These are phyloP conservation scores for Eospalax fontanierii DNA, from an alignment of 2,797 vertebrate genomes.

Conservation along the genomic window DNA sequence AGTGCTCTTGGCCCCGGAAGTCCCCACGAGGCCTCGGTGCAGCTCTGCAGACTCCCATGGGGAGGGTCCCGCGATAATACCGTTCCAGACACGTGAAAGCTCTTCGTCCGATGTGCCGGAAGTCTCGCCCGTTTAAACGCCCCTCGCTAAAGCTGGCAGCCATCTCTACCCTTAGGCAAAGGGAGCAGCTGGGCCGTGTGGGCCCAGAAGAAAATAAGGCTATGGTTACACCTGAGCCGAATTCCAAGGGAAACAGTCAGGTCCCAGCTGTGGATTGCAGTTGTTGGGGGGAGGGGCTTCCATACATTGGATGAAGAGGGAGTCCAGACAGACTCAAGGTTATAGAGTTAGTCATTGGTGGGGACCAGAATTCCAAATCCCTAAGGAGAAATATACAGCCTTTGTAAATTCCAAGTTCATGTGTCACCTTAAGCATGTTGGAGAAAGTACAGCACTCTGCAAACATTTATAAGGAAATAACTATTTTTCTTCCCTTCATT, in stretches of 20 bases:
- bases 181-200: neutral
- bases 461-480: neutral
- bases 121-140: constrained; percentile 4
- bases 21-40: neutral
- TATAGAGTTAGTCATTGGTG: neutral
- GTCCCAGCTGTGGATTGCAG: neutral
- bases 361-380: neutral
- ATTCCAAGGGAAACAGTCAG: constrained; percentile 55
- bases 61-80: constrained; percentile 47
- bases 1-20: neutral
- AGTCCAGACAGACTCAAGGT: neutral
- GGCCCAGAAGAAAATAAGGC: constrained; percentile 35
- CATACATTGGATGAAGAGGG: neutral
- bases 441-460: neutral
- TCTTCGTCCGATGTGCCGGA: constrained; percentile 2
- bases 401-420: neutral
- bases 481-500: neutral
- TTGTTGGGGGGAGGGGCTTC: constrained; percentile 7
- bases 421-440: neutral
- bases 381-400: neutral
- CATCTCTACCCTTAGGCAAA: neutral
- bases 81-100: neutral
- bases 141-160: neutral
- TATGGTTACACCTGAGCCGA: neutral
- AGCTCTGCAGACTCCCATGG: neutral